Conservation (phyloP, 2,797 vertebrate species). For the Sciurus vulgaris region DNA sequence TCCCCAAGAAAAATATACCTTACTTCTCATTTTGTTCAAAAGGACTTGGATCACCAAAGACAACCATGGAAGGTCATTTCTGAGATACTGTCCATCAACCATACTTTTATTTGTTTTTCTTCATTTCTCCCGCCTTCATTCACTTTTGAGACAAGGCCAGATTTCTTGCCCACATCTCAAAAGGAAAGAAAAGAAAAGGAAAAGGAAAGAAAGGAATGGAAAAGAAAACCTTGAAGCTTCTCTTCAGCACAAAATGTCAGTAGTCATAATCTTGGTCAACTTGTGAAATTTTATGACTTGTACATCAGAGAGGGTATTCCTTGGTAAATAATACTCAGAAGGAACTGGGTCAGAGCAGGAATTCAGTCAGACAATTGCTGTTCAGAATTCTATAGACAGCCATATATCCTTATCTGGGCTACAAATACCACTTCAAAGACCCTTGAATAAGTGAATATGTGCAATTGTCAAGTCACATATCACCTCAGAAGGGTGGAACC, state of each 20-base stretch:
- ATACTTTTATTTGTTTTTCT: neutral
- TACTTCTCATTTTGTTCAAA: slow-evolving; percentile 21
- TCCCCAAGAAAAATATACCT: neutral
- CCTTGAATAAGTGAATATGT: neutral
- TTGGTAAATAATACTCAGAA: slow-evolving; percentile 35
- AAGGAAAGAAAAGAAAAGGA: neutral
- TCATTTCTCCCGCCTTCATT: neutral
- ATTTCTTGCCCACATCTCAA: neutral
- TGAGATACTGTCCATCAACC: neutral
- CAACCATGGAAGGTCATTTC: neutral
- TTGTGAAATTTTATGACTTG: neutral
- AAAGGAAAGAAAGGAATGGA: neutral
- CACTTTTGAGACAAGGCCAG: neutral
- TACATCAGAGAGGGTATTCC: neutral
- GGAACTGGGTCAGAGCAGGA: slow-evolving; percentile 25
- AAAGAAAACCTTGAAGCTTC: neutral
- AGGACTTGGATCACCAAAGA: neutral
- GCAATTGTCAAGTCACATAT: slow-evolving; percentile 3
- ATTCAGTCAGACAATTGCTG: slow-evolving; percentile 28
- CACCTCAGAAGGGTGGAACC: slow-evolving; percentile 26
- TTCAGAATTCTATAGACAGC: neutral
- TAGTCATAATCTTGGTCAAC: neutral
- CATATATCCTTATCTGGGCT: slow-evolving; percentile 48
- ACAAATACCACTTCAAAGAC: slow-evolving; percentile 58
- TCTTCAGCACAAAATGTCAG: neutral